These are phyloP conservation scores for Drosophila picticornis DNA, from an alignment of 2,888 invertebrate species.

Conservation along the genomic window DNA sequence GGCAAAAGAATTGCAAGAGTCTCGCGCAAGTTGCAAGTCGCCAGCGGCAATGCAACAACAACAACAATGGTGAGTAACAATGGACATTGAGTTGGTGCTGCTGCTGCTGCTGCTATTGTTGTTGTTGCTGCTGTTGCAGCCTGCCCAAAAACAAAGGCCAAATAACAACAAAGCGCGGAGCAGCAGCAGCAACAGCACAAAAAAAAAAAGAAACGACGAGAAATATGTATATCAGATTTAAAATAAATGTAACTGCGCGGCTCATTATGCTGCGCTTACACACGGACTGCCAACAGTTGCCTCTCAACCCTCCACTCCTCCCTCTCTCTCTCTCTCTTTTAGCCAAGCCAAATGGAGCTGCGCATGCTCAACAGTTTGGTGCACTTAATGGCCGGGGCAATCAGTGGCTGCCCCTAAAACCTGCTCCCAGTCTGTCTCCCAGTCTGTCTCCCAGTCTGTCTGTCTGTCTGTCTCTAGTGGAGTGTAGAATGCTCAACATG, in stretches of 20 bases:
- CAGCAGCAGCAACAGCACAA: conserved; percentile 3
- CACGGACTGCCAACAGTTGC: conserved; percentile 42
- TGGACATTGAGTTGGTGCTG: conserved; percentile 76
- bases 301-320: background rate
- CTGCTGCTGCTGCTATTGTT: conserved; percentile 46
- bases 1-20: conserved; percentile 60
- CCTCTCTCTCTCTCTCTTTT: background rate
- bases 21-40: conserved; percentile 61
- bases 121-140: conserved; percentile 54
- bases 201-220: conserved; percentile 51
- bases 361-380: conserved; percentile 75
- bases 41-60: conserved; percentile 62
- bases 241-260: conserved; percentile 83
- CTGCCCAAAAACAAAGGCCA: conserved; percentile 75
- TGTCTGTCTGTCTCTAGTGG: background rate
- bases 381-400: conserved; percentile 77
- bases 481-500: conserved; percentile 58
- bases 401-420: conserved; percentile 57
- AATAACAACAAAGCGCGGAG: conserved; percentile 63
- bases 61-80: conserved; percentile 57
- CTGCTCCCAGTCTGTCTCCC: conserved; percentile 11
- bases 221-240: conserved; percentile 83
- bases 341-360: conserved; percentile 59
- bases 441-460: background rate
- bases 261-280: conserved; percentile 80